Evolutionary conservation across 2,888 invertebrate genomes (phyloP), one percentile per base, ranked within the genome.

Genomic region (Zaprionus lineosus): DNA sequence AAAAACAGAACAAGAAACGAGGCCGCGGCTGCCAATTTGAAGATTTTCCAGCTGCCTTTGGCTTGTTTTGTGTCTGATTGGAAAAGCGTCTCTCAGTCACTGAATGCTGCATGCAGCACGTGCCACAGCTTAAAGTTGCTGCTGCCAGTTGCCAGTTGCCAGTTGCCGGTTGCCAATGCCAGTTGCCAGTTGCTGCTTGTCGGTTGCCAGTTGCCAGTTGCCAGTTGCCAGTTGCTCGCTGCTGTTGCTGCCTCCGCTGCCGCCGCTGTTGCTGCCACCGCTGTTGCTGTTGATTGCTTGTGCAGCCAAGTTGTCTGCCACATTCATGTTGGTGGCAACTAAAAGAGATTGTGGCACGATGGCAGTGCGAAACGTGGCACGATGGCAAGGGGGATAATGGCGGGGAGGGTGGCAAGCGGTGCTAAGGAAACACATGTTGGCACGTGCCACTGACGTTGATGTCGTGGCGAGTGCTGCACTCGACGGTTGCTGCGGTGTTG

Each of bases 261-360:
- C n/a, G n/a, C n/a, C n/a, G n/a, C n/a, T n/a, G n/a, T n/a, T 52
- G 56, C 28, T 29, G 66, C 12, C 41, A 28, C 3, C 36, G 37
- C 5, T 44, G 62, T 40, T 57, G 51, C 1, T 63, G 46, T 28
- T 66, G 72, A 68, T 68, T 60, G 66, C 66, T 46, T 72, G 60
- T 48, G 64, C 75, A 71, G 84, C 76, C 83, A 73, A 78, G 56
- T 68, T 81, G 79, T 81, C 79, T 84, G 79, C 79, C 55, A 34
- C 72, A 71, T 59, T 47, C 53, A 18, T 31, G 31, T 19, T 46
- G 55, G n/a, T n/a, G n/a, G n/a, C n/a, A n/a, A n/a, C n/a, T n/a
- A n/a, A n/a, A n/a, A n/a, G n/a, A n/a, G n/a, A n/a, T n/a, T n/a
- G n/a, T n/a, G n/a, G n/a, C n/a, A n/a, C n/a, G n/a, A n/a, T n/a